Evolutionary conservation across 2,113 vertebrate species (phyloP), one percentile per base, ranked within the genome.

Genomic region (Serilophus lunatus): DNA sequence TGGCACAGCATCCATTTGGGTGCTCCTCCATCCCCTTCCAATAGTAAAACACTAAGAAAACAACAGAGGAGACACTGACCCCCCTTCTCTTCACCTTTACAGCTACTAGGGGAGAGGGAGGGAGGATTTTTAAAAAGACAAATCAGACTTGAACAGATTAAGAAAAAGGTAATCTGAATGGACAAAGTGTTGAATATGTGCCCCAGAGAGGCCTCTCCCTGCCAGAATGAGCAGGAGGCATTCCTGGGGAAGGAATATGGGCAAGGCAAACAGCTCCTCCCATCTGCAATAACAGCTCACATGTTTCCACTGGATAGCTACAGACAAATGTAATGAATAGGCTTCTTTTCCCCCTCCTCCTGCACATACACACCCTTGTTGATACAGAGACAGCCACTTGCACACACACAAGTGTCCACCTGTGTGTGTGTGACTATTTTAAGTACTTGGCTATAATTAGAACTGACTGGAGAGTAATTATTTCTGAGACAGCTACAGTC

Each of bases 191-290:
- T 51, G 42, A 42, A 0, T 3, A 42, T 60, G 16, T 35, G 51
- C 7, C 38, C n/a, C 17, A 33, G 36, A 18, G 57, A 54, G 40
- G 19, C 17, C 7, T 28, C 40, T 29, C 14, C n/a, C 64, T 40
- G 38, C 0, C 3, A 54, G 78, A 40, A 65, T 1, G 18, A 63
- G 42, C 12, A 3, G 17, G 7, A 24, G 20, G 15, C 60, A 54
- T 29, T 64, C 28, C 83, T 1, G 0, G 28, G 18, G 47, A 49
- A 66, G 53, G 36, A 45, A 22, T 0, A 45, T 0, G 1, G 26
- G 36, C 60, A 71, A 49, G 44, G 66, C 26, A 65, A 71, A 64
- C 0, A 1, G 33, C 44, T 57, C 45, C 65, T 76, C 9, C 1
- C 45, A 40, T 22, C 75, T 28, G 82, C 75, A 36, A 1, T 0